These are phyloP conservation scores for Xylocampa areola DNA, from an alignment of 2,888 invertebrate genomes.

Conservation along the genomic window DNA sequence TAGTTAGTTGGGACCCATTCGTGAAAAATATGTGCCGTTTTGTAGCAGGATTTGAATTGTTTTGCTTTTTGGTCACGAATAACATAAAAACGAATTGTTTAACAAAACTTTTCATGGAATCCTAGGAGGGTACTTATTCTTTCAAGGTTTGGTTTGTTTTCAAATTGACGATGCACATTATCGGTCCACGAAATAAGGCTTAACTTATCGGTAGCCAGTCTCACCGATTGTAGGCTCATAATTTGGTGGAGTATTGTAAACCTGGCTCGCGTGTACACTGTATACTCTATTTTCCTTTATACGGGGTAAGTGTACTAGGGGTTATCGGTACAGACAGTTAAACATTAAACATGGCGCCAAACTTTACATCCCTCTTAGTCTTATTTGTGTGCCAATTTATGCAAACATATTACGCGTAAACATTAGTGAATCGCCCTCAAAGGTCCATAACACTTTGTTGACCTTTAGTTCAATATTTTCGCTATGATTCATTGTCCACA, in stretches of 20 bases:
- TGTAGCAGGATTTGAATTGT: slow-evolving; percentile 1
- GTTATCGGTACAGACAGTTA: no score
- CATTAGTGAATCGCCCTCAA: slow-evolving; percentile 6
- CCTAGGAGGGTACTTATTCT: background rate
- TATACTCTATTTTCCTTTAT: background rate
- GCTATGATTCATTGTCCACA: slow-evolving; percentile 49
- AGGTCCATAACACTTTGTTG: slow-evolving; percentile 19
- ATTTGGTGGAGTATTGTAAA: no score
- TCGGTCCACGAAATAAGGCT: no score
- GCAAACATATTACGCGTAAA: slow-evolving; percentile 5
- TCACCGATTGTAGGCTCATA: no score
- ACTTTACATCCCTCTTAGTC: slow-evolving; percentile 6
- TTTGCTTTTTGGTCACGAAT: background rate
- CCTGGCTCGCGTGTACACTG: no score
- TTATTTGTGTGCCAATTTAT: background rate
- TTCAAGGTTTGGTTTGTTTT: no score
- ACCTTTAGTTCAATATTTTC: slow-evolving; percentile 34
- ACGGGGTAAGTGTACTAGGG: no score
- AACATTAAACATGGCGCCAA: background rate
- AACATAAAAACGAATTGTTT: background rate
- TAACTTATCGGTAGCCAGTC: no score
- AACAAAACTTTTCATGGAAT: background rate
- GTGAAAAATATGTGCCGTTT: slow-evolving; percentile 23
- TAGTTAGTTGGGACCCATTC: slow-evolving; percentile 25
- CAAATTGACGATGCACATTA: no score